A percentile compares a stretch with the other conserved stretches of the same genome.
phyloP scores from a whole-genome alignment of 2,888 invertebrate species.

The Amiota mariae region DNA sequence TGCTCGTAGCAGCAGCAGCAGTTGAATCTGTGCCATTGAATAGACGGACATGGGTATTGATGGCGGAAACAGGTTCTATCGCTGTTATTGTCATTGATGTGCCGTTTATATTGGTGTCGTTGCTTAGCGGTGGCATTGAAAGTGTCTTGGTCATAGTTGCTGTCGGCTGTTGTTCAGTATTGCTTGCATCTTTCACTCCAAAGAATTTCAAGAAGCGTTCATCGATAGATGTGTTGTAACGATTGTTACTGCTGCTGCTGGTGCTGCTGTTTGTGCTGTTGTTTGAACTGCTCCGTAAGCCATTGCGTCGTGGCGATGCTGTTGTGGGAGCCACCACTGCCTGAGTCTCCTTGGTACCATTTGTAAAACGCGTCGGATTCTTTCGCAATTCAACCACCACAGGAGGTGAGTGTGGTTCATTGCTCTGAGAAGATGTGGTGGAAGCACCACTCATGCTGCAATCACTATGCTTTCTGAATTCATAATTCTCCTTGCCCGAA shows the following conservation, averaged over 20 bases:
- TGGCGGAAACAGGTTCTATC: conserved; percentile 40
- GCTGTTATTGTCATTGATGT: conserved; percentile 31
- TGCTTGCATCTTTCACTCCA: conserved; percentile 51
- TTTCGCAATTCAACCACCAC: conserved; percentile 59
- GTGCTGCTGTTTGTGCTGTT: conserved; percentile 38
- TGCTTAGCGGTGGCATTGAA: conserved; percentile 28
- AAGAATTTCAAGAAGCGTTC: conserved; percentile 70
- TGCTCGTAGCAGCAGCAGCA: too few species aligned
- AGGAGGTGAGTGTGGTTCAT: conserved; percentile 28
- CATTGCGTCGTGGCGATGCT: conserved; percentile 40
- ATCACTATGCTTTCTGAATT: conserved; percentile 38
- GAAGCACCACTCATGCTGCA: conserved; percentile 35
- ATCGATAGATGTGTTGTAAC: conserved; percentile 44
- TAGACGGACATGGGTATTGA: conserved; percentile 56
- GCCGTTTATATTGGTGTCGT: conserved; percentile 8
- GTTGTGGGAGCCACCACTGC: conserved; percentile 27
- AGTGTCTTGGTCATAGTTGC: conserved; percentile 39
- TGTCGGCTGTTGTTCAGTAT: neutral
- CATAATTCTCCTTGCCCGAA: conserved; percentile 71
- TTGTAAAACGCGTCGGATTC: conserved; percentile 58
- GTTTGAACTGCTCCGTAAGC: conserved; percentile 46
- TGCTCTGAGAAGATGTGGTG: conserved; percentile 18
- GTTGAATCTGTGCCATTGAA: conserved; percentile 11
- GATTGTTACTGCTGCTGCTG: conserved; percentile 23
- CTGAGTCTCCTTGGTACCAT: conserved; percentile 30